Evolutionary conservation across 92 coral and sea anemone genomes (phyloP).

Genomic region (Heliopora coerulea): DNA sequence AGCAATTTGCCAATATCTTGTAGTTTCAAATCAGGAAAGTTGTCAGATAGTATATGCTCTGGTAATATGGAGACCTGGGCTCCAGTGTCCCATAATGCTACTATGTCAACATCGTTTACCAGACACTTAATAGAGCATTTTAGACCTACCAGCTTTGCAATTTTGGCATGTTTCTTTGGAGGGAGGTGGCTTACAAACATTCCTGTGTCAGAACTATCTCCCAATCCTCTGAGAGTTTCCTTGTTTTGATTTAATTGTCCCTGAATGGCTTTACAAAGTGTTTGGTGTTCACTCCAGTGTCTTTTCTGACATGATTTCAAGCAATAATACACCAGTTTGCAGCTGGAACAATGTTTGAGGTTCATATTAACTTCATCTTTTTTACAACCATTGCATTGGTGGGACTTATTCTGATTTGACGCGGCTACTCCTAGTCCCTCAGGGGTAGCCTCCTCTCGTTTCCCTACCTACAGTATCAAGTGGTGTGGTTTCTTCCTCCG

Average conservation of each 20-base stretch:
- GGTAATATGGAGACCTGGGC: constrained; percentile 61
- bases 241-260: constrained; percentile 34
- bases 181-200: constrained; percentile 52
- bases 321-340: constrained; percentile 54
- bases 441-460: constrained; percentile 53
- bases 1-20: constrained; percentile 54
- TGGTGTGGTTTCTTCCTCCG: constrained; percentile 47
- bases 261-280: constrained; percentile 52
- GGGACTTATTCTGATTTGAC: constrained; percentile 45
- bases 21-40: constrained; percentile 39
- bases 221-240: constrained; percentile 46
- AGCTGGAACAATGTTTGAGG: constrained; percentile 45
- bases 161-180: constrained; percentile 48
- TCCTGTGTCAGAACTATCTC: constrained; percentile 26
- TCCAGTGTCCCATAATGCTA: constrained; percentile 66
- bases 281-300: constrained; percentile 52
- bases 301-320: constrained; percentile 44
- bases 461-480: constrained; percentile 51
- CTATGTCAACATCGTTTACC: constrained; percentile 31
- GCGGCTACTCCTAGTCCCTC: constrained; percentile 57
- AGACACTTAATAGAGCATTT: constrained; percentile 54
- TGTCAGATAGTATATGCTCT: constrained; percentile 43
- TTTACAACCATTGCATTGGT: constrained; percentile 54
- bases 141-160: constrained; percentile 52
- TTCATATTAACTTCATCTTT: constrained; percentile 36